Evolutionary conservation across 2,888 invertebrate genomes (phyloP), one percentile per base, ranked within the genome.

Genomic region (Platycnemis pennipes): DNA sequence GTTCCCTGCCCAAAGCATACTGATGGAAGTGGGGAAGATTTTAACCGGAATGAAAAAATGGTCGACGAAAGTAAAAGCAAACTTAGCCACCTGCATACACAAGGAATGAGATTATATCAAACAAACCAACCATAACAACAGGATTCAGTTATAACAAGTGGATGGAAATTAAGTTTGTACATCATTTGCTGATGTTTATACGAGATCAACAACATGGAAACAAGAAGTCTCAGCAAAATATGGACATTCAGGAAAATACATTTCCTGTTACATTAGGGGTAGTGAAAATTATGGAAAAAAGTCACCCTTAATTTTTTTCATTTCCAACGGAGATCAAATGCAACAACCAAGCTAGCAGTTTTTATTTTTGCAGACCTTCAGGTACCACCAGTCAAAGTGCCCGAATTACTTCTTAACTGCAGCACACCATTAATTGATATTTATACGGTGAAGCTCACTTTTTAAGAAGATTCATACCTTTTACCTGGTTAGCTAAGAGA

Each of bases 121-220:
- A 91, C 91, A 31, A 91, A 91, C 37, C 53, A 91, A 91, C 91
- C 91, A 63, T 91, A 91, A 91, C 63, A 89, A 91, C 42, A 91
- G 63, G 56, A 69, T 22, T 91, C 56, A 63, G 63, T 69, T n/a
- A 45, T 63, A 91, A 91, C 91, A 91, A 91, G 42, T 63, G 91
- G 91, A 91, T 91, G 91, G 91, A 91, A 91, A 91, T 91, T 91
- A 91, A 91, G 91, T 91, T 91, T 91, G 63, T 91, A 91, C 91
- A 91, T 91, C 91, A 91, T 91, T 63, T 42, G 63, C 91, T 26
- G 91, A 91, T 91, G 91, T 37, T 44, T 89, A 37, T 53, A 91
- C 44, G 91, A 91, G 91, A 91, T 91, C 91, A 91, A 91, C 91
- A 63, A 63, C 63, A 44, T 91, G 91, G 91, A 91, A 63, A 91